These are phyloP conservation scores for Tribolium castaneum DNA, from an alignment of 1,140 invertebrate genomes.

Conservation along the genomic window DNA sequence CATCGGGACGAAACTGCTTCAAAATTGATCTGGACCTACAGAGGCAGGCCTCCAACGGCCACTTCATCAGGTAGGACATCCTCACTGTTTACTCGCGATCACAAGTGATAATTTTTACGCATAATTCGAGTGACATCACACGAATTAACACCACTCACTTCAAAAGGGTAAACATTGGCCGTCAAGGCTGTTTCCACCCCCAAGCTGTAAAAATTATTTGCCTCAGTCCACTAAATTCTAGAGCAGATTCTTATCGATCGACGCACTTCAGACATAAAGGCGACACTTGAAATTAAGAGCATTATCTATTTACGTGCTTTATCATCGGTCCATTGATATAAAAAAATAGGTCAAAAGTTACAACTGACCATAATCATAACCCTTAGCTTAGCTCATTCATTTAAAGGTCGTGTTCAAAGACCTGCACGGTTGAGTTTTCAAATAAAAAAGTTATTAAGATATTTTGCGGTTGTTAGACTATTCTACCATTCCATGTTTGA, in stretches of 20 bases:
- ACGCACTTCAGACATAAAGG: no score
- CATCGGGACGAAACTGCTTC: slow-evolving; percentile 55
- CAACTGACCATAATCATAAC: no score
- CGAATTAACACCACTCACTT: not conserved
- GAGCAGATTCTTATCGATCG: no score
- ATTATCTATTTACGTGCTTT: no score
- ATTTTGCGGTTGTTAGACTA: not conserved
- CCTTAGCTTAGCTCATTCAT: not conserved
- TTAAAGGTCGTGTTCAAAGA: slow-evolving; percentile 10
- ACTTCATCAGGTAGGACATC: slow-evolving; percentile 62
- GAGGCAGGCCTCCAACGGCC: slow-evolving; percentile 63
- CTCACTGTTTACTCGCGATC: slow-evolving; percentile 4
- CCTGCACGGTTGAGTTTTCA: not conserved
- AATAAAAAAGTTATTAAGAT: not conserved
- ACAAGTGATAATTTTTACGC: slow-evolving; percentile 2
- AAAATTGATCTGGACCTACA: slow-evolving; percentile 65
- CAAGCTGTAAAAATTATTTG: no score
- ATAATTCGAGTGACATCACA: not conserved
- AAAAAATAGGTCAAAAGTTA: no score
- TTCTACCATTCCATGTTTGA: not conserved
- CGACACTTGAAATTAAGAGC: no score
- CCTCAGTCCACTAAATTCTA: no score
- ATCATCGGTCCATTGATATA: no score
- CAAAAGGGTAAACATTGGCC: no score
- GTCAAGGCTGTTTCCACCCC: no score